phyloP scores from a whole-genome alignment of 1,140 invertebrate species.

The Galleria mellonella region DNA sequence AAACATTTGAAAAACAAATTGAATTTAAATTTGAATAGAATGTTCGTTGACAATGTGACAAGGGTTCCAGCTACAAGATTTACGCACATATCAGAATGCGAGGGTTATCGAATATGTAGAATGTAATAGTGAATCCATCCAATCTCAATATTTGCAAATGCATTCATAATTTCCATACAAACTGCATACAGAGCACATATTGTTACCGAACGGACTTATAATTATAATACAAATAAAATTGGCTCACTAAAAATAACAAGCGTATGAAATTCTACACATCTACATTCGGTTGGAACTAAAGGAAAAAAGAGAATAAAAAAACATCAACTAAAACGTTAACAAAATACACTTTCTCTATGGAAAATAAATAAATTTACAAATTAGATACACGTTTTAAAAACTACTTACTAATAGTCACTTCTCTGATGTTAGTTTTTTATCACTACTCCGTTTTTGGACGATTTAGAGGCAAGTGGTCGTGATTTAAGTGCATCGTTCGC shows the following conservation, averaged over 20 bases:
- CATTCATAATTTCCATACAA: constrained; percentile 33
- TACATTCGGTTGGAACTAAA: constrained; percentile 66
- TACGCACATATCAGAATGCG: constrained; percentile 38
- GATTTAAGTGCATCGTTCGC: constrained; percentile 1
- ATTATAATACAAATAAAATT: constrained; percentile 65
- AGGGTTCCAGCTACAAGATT: constrained; percentile 11
- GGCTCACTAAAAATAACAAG: constrained; percentile 70
- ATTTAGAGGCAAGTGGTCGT: constrained; percentile 29
- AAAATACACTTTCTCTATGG: constrained; percentile 73
- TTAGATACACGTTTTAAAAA: constrained; percentile 69
- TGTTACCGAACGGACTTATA: constrained; percentile 47
- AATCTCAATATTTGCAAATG: constrained; percentile 45
- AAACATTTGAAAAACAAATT: too few species aligned
- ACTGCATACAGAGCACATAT: constrained; percentile 41
- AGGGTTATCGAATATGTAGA: constrained; percentile 46
- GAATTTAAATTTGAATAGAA: too few species aligned
- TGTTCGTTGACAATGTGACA: constrained; percentile 1
- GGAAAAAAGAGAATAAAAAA: constrained; percentile 57
- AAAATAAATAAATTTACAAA: constrained; percentile 74
- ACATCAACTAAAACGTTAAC: constrained; percentile 74
- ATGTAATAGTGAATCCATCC: constrained; percentile 43
- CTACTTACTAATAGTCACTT: constrained; percentile 66
- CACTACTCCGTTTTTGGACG: constrained; percentile 47
- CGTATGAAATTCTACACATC: constrained; percentile 67
- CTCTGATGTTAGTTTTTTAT: constrained; percentile 50